These are phyloP conservation scores for Vidua macroura DNA, from an alignment of 2,113 vertebrate genomes.

Conservation along the genomic window DNA sequence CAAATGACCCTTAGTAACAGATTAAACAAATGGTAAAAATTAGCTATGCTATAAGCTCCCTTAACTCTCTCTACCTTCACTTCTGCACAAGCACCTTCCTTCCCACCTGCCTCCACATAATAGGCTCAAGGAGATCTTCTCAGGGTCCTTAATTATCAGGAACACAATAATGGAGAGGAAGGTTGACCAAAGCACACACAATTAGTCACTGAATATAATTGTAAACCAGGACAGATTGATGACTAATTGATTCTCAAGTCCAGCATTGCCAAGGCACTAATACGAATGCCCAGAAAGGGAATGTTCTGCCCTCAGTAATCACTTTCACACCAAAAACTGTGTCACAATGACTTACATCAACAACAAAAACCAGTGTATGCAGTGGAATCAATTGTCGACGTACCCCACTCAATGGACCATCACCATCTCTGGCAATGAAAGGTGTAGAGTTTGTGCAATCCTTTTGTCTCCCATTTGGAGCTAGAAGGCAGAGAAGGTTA, in stretches of 20 bases:
- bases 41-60: conserved; percentile 28
- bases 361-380: background rate
- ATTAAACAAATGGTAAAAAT: conserved; percentile 72
- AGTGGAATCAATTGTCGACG: background rate
- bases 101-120: background rate
- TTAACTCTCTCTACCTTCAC: background rate
- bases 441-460: background rate
- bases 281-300: background rate
- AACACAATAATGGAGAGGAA: conserved; percentile 6
- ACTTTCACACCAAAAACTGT: background rate
- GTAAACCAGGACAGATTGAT: background rate
- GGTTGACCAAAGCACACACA: conserved; percentile 23
- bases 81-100: background rate
- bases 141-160: conserved; percentile 8
- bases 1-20: conserved; percentile 63
- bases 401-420: background rate
- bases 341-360: background rate
- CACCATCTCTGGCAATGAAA: background rate
- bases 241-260: conserved; percentile 5
- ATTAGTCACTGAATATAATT: background rate
- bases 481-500: background rate
- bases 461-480: background rate
- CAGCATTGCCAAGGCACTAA: background rate
- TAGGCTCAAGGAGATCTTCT: conserved; percentile 16
- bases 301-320: background rate